Base-by-base conservation (phyloP, 2,113 vertebrate genomes). In the Hippocampus barbouri region DNA sequence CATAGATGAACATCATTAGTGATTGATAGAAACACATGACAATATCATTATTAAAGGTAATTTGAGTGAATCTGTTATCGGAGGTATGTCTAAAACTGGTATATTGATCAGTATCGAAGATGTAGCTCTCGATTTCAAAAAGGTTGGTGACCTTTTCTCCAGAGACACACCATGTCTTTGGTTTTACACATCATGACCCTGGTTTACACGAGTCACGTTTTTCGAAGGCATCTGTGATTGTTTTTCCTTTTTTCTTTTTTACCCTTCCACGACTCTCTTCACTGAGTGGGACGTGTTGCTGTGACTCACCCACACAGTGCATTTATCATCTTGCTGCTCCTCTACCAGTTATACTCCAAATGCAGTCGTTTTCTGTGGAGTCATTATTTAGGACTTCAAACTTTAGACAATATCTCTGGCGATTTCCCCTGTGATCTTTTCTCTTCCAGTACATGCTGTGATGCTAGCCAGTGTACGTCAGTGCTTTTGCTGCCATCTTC, bases 281-380 rank as follows among this genome's bases (percentile, higher is more conserved):
- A 64, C 47, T 60, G 82, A 76, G 76, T 69, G 43, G 54, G 75
- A 77, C 27, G 68, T 40, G 79, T 81, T 73, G 78, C 76, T 73
- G 76, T 85, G 87, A 83, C 80, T 85, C 82, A 81, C 77, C 76
- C 77, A 70, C 64, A 79, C 72, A 66, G n/a, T 72, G 76, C 72
- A 53, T 16, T 71, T 76, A 18, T 69, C 76, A 53, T 64, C 72
- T 73, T 34, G 7, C 47, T 78, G 68, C 60, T 60, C 54, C 69
- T 70, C 75, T 69, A 66, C 30, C 66, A 61, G 41, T 74, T 65
- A 66, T 21, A 75, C 71, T 79, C 38, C 70, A 56, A 34, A 62
- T 64, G 57, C 2, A 16, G 45, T 60, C 64, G 72, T 59, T 77
- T 76, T 79, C 75, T 72, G 69, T 69, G 74, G 59, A 43, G 49